A percentile compares a stretch with the other conserved stretches of the same genome.
Conservation (phyloP, 2,888 invertebrate genomes). For the Aleiodes leptofemur region DNA sequence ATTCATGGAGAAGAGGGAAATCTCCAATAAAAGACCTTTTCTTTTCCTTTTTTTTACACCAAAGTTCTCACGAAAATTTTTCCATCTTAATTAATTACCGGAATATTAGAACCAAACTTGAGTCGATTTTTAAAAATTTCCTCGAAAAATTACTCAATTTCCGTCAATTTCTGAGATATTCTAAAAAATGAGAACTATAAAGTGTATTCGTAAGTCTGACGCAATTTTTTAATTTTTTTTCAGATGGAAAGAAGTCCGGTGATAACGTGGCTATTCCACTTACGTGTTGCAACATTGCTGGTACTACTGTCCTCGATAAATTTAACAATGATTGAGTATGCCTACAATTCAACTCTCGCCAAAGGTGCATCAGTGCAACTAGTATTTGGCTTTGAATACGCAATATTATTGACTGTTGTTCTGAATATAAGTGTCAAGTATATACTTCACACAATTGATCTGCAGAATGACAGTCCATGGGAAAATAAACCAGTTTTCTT, state of each 20-base stretch:
- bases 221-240: slow-evolving; percentile 63
- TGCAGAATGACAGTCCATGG: slow-evolving; percentile 97
- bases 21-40: too few relatives aligned
- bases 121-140: too few relatives aligned
- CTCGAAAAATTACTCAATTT: too few relatives aligned
- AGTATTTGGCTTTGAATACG: slow-evolving; percentile 99
- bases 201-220: neutral
- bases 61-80: too few relatives aligned
- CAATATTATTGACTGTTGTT: slow-evolving; percentile 94
- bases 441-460: slow-evolving; percentile 88
- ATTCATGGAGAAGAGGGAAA: too few relatives aligned
- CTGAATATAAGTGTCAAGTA: slow-evolving; percentile 96
- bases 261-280: slow-evolving; percentile 95
- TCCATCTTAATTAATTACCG: too few relatives aligned
- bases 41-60: too few relatives aligned
- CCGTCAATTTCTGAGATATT: neutral
- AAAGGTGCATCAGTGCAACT: slow-evolving; percentile 98
- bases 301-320: slow-evolving; percentile 89
- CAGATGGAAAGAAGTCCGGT: slow-evolving; percentile 99
- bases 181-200: neutral
- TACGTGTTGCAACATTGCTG: slow-evolving; percentile 91
- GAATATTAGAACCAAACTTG: too few relatives aligned
- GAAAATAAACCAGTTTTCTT: slow-evolving; percentile 99
- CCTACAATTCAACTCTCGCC: slow-evolving; percentile 92
- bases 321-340: slow-evolving; percentile 92